Conservation (phyloP, 1,140 invertebrate genomes). For the Drusus annulatus region DNA sequence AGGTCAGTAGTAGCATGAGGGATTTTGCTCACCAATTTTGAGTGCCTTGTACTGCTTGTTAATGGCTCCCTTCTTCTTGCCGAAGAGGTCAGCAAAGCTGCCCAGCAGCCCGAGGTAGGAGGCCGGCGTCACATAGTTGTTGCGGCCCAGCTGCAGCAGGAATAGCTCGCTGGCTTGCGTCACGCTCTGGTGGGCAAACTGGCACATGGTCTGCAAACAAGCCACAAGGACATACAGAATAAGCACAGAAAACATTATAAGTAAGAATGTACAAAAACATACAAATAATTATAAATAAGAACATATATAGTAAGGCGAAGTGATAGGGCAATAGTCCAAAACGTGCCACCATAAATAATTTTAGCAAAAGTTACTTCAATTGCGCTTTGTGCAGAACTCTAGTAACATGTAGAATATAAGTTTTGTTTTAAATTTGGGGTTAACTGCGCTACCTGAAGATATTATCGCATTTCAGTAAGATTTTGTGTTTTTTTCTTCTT, state of each 20-base stretch:
- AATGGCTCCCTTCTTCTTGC: constrained; percentile 82
- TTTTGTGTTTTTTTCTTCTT: too few relatives aligned
- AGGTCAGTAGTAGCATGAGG: not conserved
- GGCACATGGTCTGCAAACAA: constrained; percentile 68
- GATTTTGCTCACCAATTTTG: constrained; percentile 62
- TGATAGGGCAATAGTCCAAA: too few relatives aligned
- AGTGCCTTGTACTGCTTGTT: constrained; percentile 64
- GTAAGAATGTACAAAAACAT: too few relatives aligned
- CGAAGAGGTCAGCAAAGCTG: constrained; percentile 83
- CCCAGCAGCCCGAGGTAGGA: constrained; percentile 90
- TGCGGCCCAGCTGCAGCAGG: constrained; percentile 77
- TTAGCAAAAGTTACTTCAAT: too few relatives aligned
- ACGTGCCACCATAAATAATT: too few relatives aligned
- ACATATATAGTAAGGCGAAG: too few relatives aligned
- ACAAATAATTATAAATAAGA: too few relatives aligned
- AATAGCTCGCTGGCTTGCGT: constrained; percentile 72
- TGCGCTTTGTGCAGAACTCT: too few relatives aligned
- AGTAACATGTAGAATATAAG: too few relatives aligned
- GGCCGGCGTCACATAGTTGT: constrained; percentile 91
- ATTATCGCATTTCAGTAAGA: too few relatives aligned
- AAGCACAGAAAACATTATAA: not conserved
- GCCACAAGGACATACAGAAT: not conserved
- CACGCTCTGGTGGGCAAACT: constrained; percentile 77
- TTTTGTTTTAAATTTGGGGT: too few relatives aligned
- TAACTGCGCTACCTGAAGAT: too few relatives aligned